Conservation (phyloP, 2,113 vertebrate genomes). For the Cyprinus carpio region DNA sequence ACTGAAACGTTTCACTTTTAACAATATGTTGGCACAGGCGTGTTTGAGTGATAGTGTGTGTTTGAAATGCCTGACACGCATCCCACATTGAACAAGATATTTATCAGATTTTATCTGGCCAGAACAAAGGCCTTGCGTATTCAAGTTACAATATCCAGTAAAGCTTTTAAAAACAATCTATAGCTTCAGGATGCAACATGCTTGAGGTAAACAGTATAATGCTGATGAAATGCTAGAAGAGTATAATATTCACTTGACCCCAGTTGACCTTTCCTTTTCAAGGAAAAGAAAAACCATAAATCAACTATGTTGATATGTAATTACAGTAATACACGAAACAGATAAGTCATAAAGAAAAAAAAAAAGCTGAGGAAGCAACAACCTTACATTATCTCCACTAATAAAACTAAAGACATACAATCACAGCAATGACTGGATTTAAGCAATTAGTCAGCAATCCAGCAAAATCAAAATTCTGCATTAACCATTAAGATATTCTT, state of each 20-base stretch:
- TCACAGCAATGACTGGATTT: not conserved
- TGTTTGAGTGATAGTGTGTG: not conserved
- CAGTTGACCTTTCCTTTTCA: not conserved
- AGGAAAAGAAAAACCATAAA: not conserved
- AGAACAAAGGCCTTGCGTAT: not conserved
- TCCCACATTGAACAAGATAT: not conserved
- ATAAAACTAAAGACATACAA: not conserved
- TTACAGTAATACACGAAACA: not conserved
- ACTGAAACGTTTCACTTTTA: not conserved
- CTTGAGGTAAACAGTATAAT: not conserved
- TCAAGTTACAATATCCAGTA: not conserved
- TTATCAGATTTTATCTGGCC: not conserved
- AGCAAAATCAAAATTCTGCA: not conserved
- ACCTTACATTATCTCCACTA: not conserved
- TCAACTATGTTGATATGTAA: not conserved
- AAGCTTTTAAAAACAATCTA: not conserved
- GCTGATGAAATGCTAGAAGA: not conserved
- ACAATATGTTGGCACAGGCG: not conserved
- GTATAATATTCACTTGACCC: not conserved
- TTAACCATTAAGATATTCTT: not conserved
- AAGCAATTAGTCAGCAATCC: not conserved
- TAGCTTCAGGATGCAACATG: not conserved
- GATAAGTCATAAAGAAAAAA: not conserved
- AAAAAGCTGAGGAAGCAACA: too few relatives aligned
- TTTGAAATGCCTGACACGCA: not conserved